phyloP scores from a whole-genome alignment of 2,888 invertebrate species.

The Hypercompe scribonia region DNA sequence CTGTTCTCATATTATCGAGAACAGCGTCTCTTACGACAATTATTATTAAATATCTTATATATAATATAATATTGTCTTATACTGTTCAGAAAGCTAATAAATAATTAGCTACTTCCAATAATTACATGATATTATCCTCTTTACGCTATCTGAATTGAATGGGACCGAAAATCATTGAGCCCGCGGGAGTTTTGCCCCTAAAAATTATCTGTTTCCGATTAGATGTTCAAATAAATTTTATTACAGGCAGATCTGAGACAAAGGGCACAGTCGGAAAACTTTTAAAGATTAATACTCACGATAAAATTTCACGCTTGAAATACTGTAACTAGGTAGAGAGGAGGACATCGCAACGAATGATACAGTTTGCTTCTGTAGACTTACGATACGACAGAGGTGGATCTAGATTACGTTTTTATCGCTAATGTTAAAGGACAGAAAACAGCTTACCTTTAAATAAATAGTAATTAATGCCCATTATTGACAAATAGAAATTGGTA shows the following conservation, averaged over 20 bases:
- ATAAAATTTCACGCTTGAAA: conserved; percentile 84
- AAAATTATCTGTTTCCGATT: conserved; percentile 77
- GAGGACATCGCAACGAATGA: conserved; percentile 67
- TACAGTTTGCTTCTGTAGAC: conserved; percentile 65
- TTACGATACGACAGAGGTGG: conserved; percentile 47
- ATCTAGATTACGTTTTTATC: conserved; percentile 16
- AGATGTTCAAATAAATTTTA: conserved; percentile 77
- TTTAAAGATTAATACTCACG: conserved; percentile 83
- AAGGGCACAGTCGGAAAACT: conserved; percentile 74
- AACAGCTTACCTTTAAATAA: too few species aligned
- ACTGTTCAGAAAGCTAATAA: conserved; percentile 30
- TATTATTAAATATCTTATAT: too few species aligned
- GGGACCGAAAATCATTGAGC: conserved; percentile 58
- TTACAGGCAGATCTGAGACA: conserved; percentile 76
- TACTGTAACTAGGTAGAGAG: conserved; percentile 71
- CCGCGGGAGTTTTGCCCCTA: conserved; percentile 62
- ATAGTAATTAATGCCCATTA: neutral
- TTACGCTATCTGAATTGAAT: conserved; percentile 57
- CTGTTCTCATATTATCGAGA: neutral
- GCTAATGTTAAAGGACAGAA: neutral
- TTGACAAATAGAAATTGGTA: neutral
- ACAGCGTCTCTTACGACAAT: neutral
- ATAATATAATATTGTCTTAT: neutral
- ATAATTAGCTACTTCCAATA: conserved; percentile 45
- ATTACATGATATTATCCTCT: conserved; percentile 54